phyloP scores from a whole-genome alignment of 2,888 invertebrate species.

The Eulithis testata region DNA sequence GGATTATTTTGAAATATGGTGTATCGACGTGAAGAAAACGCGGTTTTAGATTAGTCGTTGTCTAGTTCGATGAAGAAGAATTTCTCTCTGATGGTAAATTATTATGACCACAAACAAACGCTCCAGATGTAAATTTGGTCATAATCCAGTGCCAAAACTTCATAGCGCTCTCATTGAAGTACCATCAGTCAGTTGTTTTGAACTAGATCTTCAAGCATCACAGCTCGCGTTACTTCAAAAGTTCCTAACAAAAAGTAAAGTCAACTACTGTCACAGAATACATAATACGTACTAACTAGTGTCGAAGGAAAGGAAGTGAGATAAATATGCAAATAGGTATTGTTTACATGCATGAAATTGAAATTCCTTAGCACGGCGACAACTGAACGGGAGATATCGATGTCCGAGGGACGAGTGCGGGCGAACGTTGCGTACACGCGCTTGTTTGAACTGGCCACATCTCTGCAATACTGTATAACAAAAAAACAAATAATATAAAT shows the following conservation, averaged over 20 bases:
- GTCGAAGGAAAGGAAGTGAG: slow-evolving; percentile 13
- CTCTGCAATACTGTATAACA: slow-evolving; percentile 93
- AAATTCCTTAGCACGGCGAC: slow-evolving; percentile 93
- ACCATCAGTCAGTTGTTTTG: slow-evolving; percentile 26
- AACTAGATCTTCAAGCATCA: slow-evolving; percentile 21
- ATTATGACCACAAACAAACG: no score
- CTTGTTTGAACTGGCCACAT: slow-evolving; percentile 95
- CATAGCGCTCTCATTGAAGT: slow-evolving; percentile 21
- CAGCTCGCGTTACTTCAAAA: slow-evolving; percentile 10
- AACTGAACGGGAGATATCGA: slow-evolving; percentile 96
- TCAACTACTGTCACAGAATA: background rate
- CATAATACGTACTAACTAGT: background rate
- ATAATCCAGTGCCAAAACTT: slow-evolving; percentile 5
- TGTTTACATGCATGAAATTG: slow-evolving; percentile 93
- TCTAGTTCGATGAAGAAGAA: no score
- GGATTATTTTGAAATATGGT: no score
- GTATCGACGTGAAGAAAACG: no score
- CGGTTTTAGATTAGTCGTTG: no score
- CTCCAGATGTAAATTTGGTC: background rate
- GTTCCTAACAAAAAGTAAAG: slow-evolving; percentile 24
- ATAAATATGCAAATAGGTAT: slow-evolving; percentile 30
- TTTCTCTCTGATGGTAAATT: no score
- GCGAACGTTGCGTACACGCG: slow-evolving; percentile 95
- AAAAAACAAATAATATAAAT: background rate
- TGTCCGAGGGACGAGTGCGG: slow-evolving; percentile 95